phyloP scores from a whole-genome alignment of 53 echinoderm and acorn worm genomes.

The Paelopatides confundens region DNA sequence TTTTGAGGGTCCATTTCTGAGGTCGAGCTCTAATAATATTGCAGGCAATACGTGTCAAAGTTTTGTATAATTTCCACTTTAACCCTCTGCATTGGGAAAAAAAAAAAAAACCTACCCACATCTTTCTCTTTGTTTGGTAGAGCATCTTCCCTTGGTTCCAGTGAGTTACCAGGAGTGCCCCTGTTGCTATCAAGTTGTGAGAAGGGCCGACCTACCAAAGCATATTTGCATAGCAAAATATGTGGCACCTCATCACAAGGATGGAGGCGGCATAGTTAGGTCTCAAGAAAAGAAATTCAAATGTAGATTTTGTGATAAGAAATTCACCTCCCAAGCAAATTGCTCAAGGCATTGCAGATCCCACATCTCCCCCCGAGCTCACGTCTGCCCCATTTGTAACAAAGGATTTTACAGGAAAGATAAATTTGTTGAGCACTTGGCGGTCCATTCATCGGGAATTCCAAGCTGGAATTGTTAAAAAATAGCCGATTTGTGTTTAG shows the following conservation, averaged over 20 bases:
- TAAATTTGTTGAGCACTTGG: neutral
- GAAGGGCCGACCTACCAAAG: neutral
- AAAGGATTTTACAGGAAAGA: constrained; percentile 8
- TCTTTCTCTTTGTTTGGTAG: neutral
- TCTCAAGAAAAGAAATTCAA: neutral
- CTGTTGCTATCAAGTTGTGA: neutral
- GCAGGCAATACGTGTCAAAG: too few relatives aligned
- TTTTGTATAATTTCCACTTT: too few relatives aligned
- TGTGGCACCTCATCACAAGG: neutral
- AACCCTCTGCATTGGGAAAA: too few relatives aligned
- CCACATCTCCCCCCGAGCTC: neutral
- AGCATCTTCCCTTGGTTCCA: neutral
- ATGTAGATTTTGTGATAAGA: neutral
- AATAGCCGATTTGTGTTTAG: too few relatives aligned
- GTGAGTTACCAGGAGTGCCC: neutral
- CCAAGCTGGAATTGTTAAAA: too few relatives aligned
- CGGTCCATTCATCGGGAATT: neutral
- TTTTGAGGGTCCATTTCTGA: too few relatives aligned
- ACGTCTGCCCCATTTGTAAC: neutral
- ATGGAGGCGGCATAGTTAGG: neutral
- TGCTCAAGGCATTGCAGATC: neutral
- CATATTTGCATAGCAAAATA: neutral
- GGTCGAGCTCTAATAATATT: too few relatives aligned
- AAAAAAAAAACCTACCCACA: neutral
- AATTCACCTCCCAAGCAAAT: neutral